Percentiles rank a stretch among this genome's conserved stretches.
Conservation (phyloP, 30 jellyfish, hydroid and myxozoan species). For the Aurelia sp. region DNA sequence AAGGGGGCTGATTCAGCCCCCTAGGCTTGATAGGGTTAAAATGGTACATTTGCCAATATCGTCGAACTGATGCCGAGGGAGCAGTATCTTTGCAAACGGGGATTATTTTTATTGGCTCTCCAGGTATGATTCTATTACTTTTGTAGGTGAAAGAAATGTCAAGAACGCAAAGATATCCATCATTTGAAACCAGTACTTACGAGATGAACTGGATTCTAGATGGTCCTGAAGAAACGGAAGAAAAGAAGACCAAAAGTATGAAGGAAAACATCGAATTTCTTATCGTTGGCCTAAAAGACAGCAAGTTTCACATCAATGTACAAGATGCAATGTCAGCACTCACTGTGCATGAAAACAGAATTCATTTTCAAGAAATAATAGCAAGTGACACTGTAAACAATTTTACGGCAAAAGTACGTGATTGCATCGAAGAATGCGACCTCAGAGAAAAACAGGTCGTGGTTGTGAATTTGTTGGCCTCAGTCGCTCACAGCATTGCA, state of each 20-base stretch:
- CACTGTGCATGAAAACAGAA: neutral
- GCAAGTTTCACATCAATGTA: neutral
- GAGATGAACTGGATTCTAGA: slow-evolving; percentile 58
- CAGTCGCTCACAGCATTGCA: slow-evolving; percentile 6
- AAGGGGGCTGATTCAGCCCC: no score
- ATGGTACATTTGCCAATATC: no score
- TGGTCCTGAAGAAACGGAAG: neutral
- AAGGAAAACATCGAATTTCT: slow-evolving; percentile 23
- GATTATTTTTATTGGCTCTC: no score
- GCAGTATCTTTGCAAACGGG: no score
- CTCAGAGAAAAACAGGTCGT: neutral
- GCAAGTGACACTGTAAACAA: slow-evolving; percentile 22
- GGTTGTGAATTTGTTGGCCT: slow-evolving; percentile 58
- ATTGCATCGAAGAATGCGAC: neutral
- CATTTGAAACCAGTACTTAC: slow-evolving; percentile 47
- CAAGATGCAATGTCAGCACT: slow-evolving; percentile 13
- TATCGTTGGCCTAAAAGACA: slow-evolving; percentile 36
- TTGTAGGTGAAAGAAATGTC: slow-evolving; percentile 66
- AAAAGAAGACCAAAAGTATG: neutral
- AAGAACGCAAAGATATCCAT: slow-evolving; percentile 37
- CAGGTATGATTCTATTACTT: neutral
- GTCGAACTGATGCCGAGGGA: no score
- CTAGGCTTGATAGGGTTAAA: no score
- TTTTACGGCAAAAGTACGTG: neutral
- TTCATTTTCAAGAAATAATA: neutral